Evolutionary conservation across 2,113 vertebrate genomes (phyloP).

Genomic region (Anguilla japonica): DNA sequence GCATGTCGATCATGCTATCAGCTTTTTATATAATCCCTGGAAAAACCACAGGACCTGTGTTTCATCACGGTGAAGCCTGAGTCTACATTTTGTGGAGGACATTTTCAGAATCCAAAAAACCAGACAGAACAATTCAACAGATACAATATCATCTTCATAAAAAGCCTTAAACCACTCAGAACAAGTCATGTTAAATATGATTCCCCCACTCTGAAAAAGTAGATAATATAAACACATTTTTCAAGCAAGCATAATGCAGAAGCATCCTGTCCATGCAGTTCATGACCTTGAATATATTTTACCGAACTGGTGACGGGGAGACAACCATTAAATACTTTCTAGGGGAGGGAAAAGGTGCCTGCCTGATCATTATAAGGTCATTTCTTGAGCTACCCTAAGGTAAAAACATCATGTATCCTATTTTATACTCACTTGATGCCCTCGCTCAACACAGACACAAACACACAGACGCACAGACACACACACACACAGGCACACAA

Average conservation of each 20-base stretch:
- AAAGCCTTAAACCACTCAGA: background rate
- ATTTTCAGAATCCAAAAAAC: background rate
- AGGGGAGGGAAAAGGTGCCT: background rate
- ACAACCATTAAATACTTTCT: background rate
- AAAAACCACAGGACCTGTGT: background rate
- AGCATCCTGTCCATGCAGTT: background rate
- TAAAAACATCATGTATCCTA: background rate
- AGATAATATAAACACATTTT: no score
- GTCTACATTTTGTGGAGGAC: background rate
- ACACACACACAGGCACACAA: no score
- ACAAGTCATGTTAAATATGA: background rate
- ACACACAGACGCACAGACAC: no score
- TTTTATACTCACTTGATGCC: background rate
- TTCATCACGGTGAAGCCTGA: background rate
- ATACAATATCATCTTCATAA: no score
- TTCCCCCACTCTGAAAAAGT: no score
- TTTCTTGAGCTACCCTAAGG: background rate
- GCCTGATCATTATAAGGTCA: no score
- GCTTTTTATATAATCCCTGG: conserved; percentile 2
- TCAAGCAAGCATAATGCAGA: background rate
- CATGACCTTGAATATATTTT: background rate
- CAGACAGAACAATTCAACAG: background rate
- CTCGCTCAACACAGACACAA: no score
- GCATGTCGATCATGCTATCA: background rate
- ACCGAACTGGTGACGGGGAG: background rate